These are phyloP conservation scores for Diadumene lineata DNA, from an alignment of 92 coral and sea anemone genomes.

Conservation along the genomic window DNA sequence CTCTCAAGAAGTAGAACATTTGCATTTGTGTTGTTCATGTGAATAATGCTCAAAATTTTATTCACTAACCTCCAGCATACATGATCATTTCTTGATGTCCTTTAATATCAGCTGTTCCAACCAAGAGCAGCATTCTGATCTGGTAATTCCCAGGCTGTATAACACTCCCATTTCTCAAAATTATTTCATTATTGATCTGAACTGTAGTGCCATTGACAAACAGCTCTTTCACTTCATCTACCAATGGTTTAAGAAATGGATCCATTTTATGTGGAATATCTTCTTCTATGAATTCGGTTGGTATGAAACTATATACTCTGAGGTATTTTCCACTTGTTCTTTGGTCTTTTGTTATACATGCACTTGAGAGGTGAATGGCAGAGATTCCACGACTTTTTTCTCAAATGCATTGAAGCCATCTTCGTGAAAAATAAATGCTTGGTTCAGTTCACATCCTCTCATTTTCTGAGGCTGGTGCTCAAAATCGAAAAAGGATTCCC, in stretches of 20 bases:
- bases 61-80: constrained; percentile 75
- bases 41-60: too few species aligned
- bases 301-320: constrained; percentile 63
- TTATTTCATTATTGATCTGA: constrained; percentile 10
- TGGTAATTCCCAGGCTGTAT: constrained; percentile 45
- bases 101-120: constrained; percentile 67
- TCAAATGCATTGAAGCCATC: constrained; percentile 63
- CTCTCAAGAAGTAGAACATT: too few species aligned
- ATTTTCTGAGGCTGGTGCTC: constrained; percentile 24
- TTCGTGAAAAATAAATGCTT: constrained; percentile 55
- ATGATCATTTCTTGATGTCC: constrained; percentile 61
- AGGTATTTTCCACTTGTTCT: constrained; percentile 39
- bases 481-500: constrained; percentile 42
- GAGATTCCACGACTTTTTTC: constrained; percentile 50
- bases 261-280: constrained; percentile 65
- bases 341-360: constrained; percentile 40
- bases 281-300: constrained; percentile 43
- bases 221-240: constrained; percentile 57
- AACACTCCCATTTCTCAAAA: constrained; percentile 7
- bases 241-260: constrained; percentile 62
- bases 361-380: constrained; percentile 49
- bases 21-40: too few species aligned
- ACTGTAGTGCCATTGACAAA: constrained; percentile 50
- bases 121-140: constrained; percentile 51
- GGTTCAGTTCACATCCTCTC: constrained; percentile 56